phyloP scores from a whole-genome alignment of 2,888 invertebrate species.

The Gnatocerus cornutus region DNA sequence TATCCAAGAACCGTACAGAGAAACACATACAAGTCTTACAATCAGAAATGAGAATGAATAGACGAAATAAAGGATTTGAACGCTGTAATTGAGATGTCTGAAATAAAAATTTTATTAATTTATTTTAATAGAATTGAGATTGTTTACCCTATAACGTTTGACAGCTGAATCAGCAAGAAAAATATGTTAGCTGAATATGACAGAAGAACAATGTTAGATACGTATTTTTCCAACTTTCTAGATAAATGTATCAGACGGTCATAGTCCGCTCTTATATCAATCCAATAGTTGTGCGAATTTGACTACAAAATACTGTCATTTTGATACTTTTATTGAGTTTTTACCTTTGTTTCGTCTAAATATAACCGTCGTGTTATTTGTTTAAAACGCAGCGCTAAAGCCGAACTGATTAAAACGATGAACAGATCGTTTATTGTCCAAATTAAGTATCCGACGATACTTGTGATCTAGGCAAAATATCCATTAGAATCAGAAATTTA shows the following conservation, averaged over 20 bases:
- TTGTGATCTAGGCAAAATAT: slow-evolving; percentile 59
- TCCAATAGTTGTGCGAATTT: slow-evolving; percentile 49
- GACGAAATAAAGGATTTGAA: slow-evolving; percentile 72
- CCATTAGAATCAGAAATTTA: too few relatives aligned
- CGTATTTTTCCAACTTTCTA: slow-evolving; percentile 54
- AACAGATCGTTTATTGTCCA: slow-evolving; percentile 66
- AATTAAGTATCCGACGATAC: slow-evolving; percentile 59
- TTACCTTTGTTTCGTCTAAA: slow-evolving; percentile 52
- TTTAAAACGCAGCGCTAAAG: slow-evolving; percentile 62
- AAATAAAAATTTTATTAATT: neutral
- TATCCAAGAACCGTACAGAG: slow-evolving; percentile 75
- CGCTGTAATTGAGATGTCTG: slow-evolving; percentile 49
- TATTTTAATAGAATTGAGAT: neutral
- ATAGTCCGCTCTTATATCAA: slow-evolving; percentile 57
- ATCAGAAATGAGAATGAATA: slow-evolving; percentile 78
- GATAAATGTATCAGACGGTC: slow-evolving; percentile 54
- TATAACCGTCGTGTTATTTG: slow-evolving; percentile 60
- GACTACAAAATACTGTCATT: neutral
- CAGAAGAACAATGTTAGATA: slow-evolving; percentile 55
- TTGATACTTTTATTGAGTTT: slow-evolving; percentile 11
- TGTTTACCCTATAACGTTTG: slow-evolving; percentile 54
- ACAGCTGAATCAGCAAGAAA: slow-evolving; percentile 56
- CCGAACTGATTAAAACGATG: slow-evolving; percentile 63
- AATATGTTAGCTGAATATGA: slow-evolving; percentile 58
- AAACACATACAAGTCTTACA: slow-evolving; percentile 76